Base-by-base conservation (phyloP, 1,140 invertebrate genomes). In the Eubasilissa regina region DNA sequence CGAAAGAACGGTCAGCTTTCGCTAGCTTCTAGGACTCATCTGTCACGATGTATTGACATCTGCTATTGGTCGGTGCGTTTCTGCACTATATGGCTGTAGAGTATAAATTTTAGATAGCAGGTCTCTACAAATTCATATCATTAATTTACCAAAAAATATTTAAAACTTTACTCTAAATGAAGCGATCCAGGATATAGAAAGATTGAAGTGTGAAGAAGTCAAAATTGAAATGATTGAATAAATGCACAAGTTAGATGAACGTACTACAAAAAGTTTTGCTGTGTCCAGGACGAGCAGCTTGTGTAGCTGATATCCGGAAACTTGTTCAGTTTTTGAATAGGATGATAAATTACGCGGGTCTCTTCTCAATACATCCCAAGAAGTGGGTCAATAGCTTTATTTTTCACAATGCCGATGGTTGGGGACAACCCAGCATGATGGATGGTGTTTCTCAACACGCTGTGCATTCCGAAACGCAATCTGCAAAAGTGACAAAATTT, bases 351-450 rank as follows among this genome's bases (percentile, higher is more conserved):
- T 79, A 75, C 73, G 66, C 60, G 77, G 74, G 70, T 75, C 68
- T 68, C 35, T 75, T 56, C 66, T 75, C 77, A 62, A 81, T 74
- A 77, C 74, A 13, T 64, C 58, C 53, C 44, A 13, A 72, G 80
- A 81, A 81, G 47, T 81, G 80, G 77, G 77, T 81, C 80, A 79
- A 81, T 76, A 81, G 80, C 80, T 79, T 77, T 79, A 81, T 81
- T 79, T 77, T 77, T 79, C 72, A 68, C 76, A 68, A 78, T 68
- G 55, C 19, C 77, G 13, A 76, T 70, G 73, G 79, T 78, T 53
- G 73, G 74, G 58, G 74, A 79, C 72, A 79, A 25, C 48, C 25
- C 25, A 35, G 64, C 55, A 72, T 79, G 80, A 81, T 81, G 48
- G 80, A 78, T 81, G 73, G 62, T 8, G 13, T 68, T 9, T 4